Evolutionary conservation across 1,140 invertebrate species (phyloP), one percentile per base, ranked within the genome.

Genomic region (Ceratosolen solmsi): DNA sequence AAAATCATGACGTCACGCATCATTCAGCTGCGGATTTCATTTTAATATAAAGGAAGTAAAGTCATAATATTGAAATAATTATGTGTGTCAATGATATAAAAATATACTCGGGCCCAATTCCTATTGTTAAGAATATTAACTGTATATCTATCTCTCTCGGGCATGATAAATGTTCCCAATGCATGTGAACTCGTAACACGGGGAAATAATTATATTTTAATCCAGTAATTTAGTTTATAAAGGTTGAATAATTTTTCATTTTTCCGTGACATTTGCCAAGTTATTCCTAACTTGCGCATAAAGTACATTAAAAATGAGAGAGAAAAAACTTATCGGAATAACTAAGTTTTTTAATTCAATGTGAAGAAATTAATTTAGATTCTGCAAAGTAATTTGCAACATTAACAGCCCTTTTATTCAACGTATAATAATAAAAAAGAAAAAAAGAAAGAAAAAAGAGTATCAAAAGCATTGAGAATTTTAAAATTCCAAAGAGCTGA

Each of bases 401-500:
- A n/a, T 68, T 38, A 38, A 38, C 30, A 65, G 27, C 25, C 15
- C 33, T 36, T 65, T 22, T 38, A 65, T 36, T 36, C 17, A 11
- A 22, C 1, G 20, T 36, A 38, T 22, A 65, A 68, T 38, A n/a
- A 38, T 20, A 38, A 56, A 4, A 56, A 56, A 8, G n/a, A 56
- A 4, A 22, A 46, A 7, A n/a, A n/a, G n/a, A n/a, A n/a, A n/a
- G n/a, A n/a, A n/a, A 58, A 38, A 68, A 68, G 36, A 2, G 20
- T 38, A 68, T 65, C 30, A 36, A 65, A 22, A 36, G 38, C 33
- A 41, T 25, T 71, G 41, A 5, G 22, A 15, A 51, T 72, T 72
- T 72, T 1, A 30, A 72, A 49, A 72, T 72, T 72, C 1, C n/a
- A 51, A 72, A 27, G 70, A 49, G 41, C 41, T 51, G 70, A 27